phyloP scores from a whole-genome alignment of 53 echinoderm and acorn worm species.

The Arbacia lixula region DNA sequence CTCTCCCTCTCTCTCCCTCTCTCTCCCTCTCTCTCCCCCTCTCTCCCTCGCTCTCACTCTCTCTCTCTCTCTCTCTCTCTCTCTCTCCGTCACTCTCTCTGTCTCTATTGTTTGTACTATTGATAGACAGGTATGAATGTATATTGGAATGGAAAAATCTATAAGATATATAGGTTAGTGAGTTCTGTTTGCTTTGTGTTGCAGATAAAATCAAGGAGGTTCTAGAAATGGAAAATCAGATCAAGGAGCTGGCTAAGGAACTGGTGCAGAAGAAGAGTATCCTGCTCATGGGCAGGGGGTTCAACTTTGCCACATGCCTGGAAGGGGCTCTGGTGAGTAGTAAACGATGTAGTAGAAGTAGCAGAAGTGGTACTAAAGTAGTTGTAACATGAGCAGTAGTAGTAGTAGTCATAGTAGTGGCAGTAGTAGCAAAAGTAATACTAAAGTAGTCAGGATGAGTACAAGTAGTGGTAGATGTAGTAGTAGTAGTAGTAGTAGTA shows the following conservation, averaged over 20 bases:
- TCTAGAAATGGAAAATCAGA: slow-evolving; percentile 79
- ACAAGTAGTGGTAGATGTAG: background rate
- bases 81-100: no score
- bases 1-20: no score
- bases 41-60: background rate
- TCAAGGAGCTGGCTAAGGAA: slow-evolving; percentile 86
- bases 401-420: background rate
- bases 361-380: no score
- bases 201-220: slow-evolving; percentile 92
- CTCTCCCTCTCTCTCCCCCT: background rate
- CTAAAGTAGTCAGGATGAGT: no score
- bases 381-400: no score
- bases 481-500: background rate
- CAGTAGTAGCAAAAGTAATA: no score
- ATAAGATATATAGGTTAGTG: no score
- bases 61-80: background rate
- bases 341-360: no score
- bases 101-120: no score
- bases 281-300: slow-evolving; percentile 94
- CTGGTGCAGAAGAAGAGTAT: slow-evolving; percentile 89
- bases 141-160: no score
- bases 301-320: slow-evolving; percentile 97
- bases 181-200: no score
- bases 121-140: no score
- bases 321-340: slow-evolving; percentile 91